Conservation (phyloP, 1,140 invertebrate species). For the Papilio dardanus region DNA sequence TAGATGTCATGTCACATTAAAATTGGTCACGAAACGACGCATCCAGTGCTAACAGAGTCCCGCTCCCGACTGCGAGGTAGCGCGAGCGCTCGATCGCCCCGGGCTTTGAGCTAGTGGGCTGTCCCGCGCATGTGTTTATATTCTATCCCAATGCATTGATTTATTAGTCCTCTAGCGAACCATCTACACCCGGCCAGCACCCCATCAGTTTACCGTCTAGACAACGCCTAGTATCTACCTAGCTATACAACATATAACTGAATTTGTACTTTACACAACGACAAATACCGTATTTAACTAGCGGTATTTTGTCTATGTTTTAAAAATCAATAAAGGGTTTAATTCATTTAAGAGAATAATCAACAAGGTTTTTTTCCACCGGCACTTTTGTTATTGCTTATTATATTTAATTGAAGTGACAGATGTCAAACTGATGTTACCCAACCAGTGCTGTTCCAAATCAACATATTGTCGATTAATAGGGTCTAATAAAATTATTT, state of each 20-base stretch:
- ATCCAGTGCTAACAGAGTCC: constrained; percentile 35
- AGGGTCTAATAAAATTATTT: no score
- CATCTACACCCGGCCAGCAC: background rate
- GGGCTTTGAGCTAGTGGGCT: constrained; percentile 20
- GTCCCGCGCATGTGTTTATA: constrained; percentile 44
- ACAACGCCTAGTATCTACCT: background rate
- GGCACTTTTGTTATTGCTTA: background rate
- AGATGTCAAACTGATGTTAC: background rate
- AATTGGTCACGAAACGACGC: constrained; percentile 37
- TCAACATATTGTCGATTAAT: no score
- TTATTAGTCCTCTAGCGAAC: background rate
- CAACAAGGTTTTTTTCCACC: background rate
- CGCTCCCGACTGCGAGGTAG: constrained; percentile 32
- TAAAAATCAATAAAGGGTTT: background rate
- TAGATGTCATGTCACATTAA: constrained; percentile 39
- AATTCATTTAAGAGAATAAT: background rate
- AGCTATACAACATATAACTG: no score
- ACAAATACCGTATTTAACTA: no score
- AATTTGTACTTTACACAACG: no score
- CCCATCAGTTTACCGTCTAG: background rate
- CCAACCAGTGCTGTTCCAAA: background rate
- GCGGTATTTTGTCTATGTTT: no score
- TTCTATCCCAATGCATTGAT: constrained; percentile 30
- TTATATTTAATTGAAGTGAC: background rate
- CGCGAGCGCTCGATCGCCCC: background rate